Percentiles rank a stretch among this genome's conserved stretches.
Conservation (phyloP, 2,113 vertebrate species). For the Lucifuga dentata region DNA sequence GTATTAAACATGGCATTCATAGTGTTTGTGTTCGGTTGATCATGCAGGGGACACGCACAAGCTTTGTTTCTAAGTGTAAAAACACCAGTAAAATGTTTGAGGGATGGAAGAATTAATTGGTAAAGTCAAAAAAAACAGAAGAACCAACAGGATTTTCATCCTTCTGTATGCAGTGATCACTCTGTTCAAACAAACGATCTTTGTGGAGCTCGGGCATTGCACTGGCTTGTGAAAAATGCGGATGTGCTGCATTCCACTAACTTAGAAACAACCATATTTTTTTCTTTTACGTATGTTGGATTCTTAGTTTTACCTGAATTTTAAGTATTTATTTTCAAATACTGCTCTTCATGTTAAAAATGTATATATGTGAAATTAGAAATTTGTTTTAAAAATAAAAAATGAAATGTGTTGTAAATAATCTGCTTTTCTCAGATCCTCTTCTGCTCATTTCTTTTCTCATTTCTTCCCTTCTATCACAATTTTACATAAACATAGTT, state of each 20-base stretch:
- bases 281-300: neutral
- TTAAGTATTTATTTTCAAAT: slow-evolving; percentile 52
- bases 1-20: no score
- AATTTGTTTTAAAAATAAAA: slow-evolving; percentile 43
- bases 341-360: neutral
- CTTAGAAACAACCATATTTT: neutral
- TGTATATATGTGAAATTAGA: slow-evolving; percentile 20
- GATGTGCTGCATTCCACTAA: neutral
- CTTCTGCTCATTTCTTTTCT: no score
- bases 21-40: no score
- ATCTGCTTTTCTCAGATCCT: no score
- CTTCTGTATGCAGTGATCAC: slow-evolving; percentile 2
- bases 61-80: slow-evolving; percentile 16
- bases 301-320: slow-evolving; percentile 16
- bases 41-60: neutral
- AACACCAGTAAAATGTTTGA: neutral
- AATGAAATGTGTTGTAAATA: slow-evolving; percentile 8
- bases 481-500: no score
- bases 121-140: slow-evolving; percentile 25
- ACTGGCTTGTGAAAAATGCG: neutral
- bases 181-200: neutral
- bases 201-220: slow-evolving; percentile 16
- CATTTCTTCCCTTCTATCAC: no score
- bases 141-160: slow-evolving; percentile 14
- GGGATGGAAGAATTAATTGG: slow-evolving; percentile 12